Percentiles rank a stretch among this genome's conserved stretches.
Conservation (phyloP, 2,113 vertebrate genomes). For the Saimiri boliviensis region DNA sequence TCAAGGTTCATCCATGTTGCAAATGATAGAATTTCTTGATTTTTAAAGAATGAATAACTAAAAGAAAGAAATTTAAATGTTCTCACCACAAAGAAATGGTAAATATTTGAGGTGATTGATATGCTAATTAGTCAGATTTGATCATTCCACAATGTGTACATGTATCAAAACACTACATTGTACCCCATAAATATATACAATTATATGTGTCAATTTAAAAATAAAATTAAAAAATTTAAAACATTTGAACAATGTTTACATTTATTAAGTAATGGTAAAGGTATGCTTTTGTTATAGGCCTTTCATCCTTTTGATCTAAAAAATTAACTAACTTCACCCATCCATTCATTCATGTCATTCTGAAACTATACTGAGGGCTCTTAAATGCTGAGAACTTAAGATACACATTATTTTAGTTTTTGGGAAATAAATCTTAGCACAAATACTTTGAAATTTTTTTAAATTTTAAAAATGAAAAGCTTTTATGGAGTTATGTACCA, state of each 20-base stretch:
- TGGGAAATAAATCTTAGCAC: background rate
- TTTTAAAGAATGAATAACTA: background rate
- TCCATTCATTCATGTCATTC: background rate
- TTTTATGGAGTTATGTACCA: background rate
- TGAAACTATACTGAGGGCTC: background rate
- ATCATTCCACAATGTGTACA: background rate
- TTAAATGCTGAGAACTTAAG: background rate
- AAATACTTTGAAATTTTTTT: background rate
- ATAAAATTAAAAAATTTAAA: background rate
- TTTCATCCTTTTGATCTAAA: constrained; percentile 26
- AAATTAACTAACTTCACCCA: background rate
- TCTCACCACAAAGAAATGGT: background rate
- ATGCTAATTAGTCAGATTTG: background rate
- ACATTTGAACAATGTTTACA: background rate
- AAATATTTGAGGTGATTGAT: background rate
- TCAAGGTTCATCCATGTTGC: background rate
- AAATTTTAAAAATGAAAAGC: background rate
- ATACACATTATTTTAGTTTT: background rate
- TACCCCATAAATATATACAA: background rate
- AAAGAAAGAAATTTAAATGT: background rate
- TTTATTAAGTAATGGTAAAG: background rate
- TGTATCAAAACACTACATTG: background rate
- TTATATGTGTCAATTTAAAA: background rate
- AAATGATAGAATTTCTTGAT: background rate
- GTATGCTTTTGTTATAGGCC: background rate